Evolutionary conservation across 2,113 vertebrate species (phyloP).

Genomic region (Thomomys bottae): DNA sequence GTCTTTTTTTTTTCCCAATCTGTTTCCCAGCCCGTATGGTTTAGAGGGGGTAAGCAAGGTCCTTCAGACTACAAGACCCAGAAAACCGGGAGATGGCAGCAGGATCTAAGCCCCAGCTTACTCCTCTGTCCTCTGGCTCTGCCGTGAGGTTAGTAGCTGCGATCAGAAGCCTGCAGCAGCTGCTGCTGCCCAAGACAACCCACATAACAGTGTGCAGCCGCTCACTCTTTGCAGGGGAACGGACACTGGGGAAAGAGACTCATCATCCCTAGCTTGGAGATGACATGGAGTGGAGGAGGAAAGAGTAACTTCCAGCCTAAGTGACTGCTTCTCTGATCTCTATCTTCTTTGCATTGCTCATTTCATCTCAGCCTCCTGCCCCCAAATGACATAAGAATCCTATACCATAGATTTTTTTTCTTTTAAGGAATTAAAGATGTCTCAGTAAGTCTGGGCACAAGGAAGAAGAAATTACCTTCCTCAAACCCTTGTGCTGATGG

Average conservation of each 20-base stretch:
- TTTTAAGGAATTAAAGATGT: not conserved
- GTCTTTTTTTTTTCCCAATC: not conserved
- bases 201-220: not conserved
- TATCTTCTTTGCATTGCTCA: not conserved
- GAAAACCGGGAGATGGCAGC: constrained; percentile 75
- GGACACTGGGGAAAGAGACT: not conserved
- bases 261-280: not conserved
- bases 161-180: not conserved
- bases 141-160: not conserved
- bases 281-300: not conserved
- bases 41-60: not conserved
- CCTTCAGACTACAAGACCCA: constrained; percentile 40
- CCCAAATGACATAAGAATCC: not conserved
- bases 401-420: not conserved
- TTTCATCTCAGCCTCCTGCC: not conserved
- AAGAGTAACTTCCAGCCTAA: not conserved
- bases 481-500: not conserved
- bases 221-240: not conserved
- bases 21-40: not conserved
- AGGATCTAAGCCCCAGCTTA: constrained; percentile 1
- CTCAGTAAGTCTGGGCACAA: not conserved
- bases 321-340: not conserved
- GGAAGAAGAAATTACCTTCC: constrained; percentile 14
- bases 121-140: not conserved
- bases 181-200: not conserved